Evolutionary conservation across 2,797 vertebrate genomes (phyloP).

Genomic region (Lagorchestes hirsutus): DNA sequence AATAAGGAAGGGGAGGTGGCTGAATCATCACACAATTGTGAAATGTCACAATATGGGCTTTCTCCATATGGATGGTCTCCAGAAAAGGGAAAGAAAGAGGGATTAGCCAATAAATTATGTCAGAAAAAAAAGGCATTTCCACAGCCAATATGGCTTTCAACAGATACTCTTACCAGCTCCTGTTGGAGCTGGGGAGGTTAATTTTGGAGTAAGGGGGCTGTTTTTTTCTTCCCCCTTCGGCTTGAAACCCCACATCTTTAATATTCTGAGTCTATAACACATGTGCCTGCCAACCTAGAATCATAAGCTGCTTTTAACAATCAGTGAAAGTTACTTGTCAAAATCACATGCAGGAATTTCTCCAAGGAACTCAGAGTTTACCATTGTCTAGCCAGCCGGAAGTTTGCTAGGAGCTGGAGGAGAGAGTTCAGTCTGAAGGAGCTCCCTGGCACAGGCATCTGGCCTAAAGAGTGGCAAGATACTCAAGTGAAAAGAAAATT

Average conservation of each 20-base stretch:
- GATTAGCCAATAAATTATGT: constrained; percentile 23
- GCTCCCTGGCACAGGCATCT: constrained; percentile 70
- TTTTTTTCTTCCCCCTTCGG: background rate
- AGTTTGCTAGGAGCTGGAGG: constrained; percentile 75
- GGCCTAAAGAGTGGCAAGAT: constrained; percentile 67
- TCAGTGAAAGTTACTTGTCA: constrained; percentile 72
- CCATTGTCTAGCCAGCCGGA: constrained; percentile 78
- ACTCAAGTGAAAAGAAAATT: constrained; percentile 69
- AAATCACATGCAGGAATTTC: constrained; percentile 68
- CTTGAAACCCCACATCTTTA: constrained; percentile 41
- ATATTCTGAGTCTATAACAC: constrained; percentile 52
- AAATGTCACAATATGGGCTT: background rate
- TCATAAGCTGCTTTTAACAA: constrained; percentile 72
- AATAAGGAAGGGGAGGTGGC: background rate
- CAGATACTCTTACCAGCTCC: constrained; percentile 35
- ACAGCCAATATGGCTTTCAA: constrained; percentile 40
- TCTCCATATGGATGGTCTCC: background rate
- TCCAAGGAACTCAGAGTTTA: constrained; percentile 72
- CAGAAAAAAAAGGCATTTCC: background rate
- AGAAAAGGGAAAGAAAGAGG: constrained; percentile 36
- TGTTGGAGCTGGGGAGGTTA: background rate
- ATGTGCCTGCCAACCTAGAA: constrained; percentile 57
- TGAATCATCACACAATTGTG: background rate
- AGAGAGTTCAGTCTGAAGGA: constrained; percentile 72
- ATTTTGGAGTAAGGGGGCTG: background rate